Conservation (phyloP, 2,888 invertebrate species). For the Pollenia amentaria region DNA sequence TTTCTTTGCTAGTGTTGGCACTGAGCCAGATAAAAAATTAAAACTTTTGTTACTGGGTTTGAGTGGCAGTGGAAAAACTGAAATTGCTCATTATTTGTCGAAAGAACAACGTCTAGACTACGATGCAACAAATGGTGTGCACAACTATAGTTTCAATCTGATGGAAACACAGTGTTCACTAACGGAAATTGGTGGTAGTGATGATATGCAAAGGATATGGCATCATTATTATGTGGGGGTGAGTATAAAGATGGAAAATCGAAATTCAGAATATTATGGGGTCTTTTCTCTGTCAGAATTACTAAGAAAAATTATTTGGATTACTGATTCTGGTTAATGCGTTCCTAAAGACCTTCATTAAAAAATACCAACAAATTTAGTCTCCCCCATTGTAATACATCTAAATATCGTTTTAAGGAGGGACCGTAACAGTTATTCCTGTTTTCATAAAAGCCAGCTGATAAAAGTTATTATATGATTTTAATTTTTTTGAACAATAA, state of each 20-base stretch:
- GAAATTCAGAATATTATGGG: no score
- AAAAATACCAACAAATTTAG: no score
- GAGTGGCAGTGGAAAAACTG: conserved; percentile 81
- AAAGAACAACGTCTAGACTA: conserved; percentile 75
- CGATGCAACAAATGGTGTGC: conserved; percentile 82
- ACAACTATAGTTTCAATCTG: conserved; percentile 75
- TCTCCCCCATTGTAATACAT: no score
- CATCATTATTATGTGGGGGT: conserved; percentile 81
- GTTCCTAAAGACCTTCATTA: no score
- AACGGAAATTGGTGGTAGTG: conserved; percentile 83
- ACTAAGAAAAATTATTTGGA: no score
- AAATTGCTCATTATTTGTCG: conserved; percentile 80
- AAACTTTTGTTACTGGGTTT: conserved; percentile 81
- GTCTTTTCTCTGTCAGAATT: no score
- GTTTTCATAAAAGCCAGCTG: no score
- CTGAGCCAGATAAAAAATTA: conserved; percentile 73
- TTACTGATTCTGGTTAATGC: no score
- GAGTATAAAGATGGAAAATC: conserved; percentile 28
- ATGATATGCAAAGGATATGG: conserved; percentile 83
- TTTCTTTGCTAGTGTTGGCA: conserved; percentile 69
- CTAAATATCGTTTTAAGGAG: no score
- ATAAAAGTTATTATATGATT: no score
- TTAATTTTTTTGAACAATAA: no score
- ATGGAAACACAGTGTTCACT: conserved; percentile 75
- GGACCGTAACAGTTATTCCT: no score